A percentile compares a stretch with the other conserved stretches of the same genome.
These are phyloP conservation scores for Psittacara wagleri DNA, from an alignment of 2,113 vertebrate species.

Conservation along the genomic window DNA sequence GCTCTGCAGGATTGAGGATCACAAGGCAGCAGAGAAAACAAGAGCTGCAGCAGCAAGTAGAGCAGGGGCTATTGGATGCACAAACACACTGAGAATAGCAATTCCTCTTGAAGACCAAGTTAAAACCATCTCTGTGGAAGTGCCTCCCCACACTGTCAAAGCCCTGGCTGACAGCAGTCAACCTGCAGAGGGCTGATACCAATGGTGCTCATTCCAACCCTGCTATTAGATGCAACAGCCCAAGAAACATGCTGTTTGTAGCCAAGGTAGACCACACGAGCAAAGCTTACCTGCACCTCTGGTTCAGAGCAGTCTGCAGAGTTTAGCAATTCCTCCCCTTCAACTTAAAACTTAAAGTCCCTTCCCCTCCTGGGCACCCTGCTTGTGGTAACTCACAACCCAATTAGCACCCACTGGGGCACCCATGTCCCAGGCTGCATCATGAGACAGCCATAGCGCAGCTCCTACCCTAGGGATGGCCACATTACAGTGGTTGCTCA, in stretches of 20 bases:
- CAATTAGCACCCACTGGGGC: neutral
- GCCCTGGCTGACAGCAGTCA: neutral
- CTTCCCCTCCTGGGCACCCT: neutral
- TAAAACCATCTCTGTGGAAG: neutral
- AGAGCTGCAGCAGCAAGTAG: neutral
- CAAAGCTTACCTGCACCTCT: neutral
- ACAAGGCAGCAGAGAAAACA: neutral
- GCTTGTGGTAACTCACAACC: neutral
- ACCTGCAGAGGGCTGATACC: neutral
- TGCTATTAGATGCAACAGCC: neutral
- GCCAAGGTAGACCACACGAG: neutral
- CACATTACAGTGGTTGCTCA: neutral
- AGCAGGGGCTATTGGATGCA: neutral
- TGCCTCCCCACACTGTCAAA: neutral
- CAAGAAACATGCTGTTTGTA: neutral
- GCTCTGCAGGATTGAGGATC: neutral
- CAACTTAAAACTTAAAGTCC: neutral
- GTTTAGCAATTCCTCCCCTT: neutral
- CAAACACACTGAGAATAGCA: neutral
- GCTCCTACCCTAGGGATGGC: neutral
- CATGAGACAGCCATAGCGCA: fast-evolving
- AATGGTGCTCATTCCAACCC: neutral
- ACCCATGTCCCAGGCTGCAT: neutral
- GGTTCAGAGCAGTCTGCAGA: neutral
- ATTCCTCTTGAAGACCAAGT: neutral